Base-by-base conservation (phyloP, 2,888 invertebrate genomes). In the Hyles lineata region DNA sequence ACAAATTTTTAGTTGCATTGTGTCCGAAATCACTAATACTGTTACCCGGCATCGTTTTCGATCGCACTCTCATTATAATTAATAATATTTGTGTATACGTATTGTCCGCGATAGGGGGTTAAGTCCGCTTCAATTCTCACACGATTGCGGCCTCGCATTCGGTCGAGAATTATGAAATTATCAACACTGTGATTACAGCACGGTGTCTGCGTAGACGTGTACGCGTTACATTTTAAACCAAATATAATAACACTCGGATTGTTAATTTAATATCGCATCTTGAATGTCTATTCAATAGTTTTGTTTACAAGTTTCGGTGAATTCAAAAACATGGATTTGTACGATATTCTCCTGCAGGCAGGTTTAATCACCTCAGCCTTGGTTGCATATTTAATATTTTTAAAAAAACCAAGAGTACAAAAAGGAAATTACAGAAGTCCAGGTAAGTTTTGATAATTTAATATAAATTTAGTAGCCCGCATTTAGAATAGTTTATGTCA, bases 331-430 rank as follows among this genome's bases (percentile, higher is more conserved):
- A 93, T 92, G 92, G 90, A 91, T 83, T 69, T 92, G 52, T 89
- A 89, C 52, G 91, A 92, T 73, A 72, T 93, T 5, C 79, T 93
- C 0, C 78, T 92, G 1, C 88, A 90, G 76, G 84, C 87, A 1
- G 93, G 93, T 0, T 75, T 92, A 58, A 87, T 92, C 70, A 92
- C 91, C 0, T 79, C 84, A 32, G 88, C 84, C 19, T 76, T 93
- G 67, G 92, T 91, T 29, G 78, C 82, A 1, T 94, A 93, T 79
- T 84, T 93, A 60, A 80, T 92, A 74, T 83, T 92, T 73, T 83
- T 92, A 70, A 88, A 84, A 74, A 89, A 87, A 80, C 78, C 83
- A 6, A 71, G 79, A 1, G 78, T 79, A 3, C 82, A 75, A 70
- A 77, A 81, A 75, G 89, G 88, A 29, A 79, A 83, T 62, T 92